phyloP scores from a whole-genome alignment of 2,888 invertebrate species.

The Rhogogaster chlorosoma region DNA sequence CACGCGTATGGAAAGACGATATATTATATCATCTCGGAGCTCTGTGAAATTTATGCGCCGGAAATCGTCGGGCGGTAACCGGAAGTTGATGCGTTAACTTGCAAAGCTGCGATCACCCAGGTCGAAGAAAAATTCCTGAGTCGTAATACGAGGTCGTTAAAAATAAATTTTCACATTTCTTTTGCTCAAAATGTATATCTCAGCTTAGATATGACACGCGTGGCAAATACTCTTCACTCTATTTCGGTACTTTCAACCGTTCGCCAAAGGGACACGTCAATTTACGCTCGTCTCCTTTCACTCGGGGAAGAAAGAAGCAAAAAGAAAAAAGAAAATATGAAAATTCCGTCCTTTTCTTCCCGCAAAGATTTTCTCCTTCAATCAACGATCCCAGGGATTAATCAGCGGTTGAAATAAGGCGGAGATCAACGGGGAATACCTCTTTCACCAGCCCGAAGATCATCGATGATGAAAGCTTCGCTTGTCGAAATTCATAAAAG shows the following conservation, averaged over 20 bases:
- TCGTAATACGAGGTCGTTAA: slow-evolving; percentile 21
- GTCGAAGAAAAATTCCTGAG: slow-evolving; percentile 15
- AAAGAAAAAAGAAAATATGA: background rate
- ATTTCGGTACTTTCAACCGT: background rate
- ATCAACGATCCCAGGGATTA: background rate
- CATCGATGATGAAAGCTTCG: background rate
- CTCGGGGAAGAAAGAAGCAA: background rate
- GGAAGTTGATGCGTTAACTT: slow-evolving; percentile 44
- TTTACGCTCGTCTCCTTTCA: background rate
- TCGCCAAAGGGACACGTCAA: background rate
- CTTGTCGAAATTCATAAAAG: background rate
- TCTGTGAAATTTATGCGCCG: slow-evolving; percentile 4
- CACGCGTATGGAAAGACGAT: background rate
- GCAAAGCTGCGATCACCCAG: slow-evolving; percentile 11
- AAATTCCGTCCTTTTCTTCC: background rate
- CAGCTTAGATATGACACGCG: no score
- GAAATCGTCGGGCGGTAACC: slow-evolving; percentile 1
- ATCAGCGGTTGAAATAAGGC: background rate
- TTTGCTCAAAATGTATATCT: background rate
- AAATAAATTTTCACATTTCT: slow-evolving; percentile 5
- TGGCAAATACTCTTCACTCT: background rate
- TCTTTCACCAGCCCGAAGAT: background rate
- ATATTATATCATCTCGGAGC: background rate
- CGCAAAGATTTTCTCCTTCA: background rate
- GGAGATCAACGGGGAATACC: background rate